These are phyloP conservation scores for Samia ricini DNA, from an alignment of 1,140 invertebrate genomes.

Conservation along the genomic window DNA sequence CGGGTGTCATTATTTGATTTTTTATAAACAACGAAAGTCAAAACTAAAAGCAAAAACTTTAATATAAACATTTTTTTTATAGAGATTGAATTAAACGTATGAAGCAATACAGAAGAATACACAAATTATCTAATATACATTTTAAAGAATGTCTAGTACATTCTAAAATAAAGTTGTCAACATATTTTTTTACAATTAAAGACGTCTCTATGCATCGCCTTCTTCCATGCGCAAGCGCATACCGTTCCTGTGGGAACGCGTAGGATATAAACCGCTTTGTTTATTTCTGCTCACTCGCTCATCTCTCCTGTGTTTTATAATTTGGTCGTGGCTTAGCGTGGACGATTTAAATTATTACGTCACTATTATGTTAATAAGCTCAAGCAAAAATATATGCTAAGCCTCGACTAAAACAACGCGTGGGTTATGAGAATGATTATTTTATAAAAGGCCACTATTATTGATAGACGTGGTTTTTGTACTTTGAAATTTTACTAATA, in stretches of 20 bases:
- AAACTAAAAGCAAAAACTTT: no score
- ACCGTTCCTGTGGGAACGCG: slow-evolving; percentile 75
- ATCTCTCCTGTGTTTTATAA: slow-evolving; percentile 77
- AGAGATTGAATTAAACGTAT: no score
- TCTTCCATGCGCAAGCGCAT: slow-evolving; percentile 45
- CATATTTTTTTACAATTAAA: no score
- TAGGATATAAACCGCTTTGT: slow-evolving; percentile 72
- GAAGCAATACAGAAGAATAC: no score
- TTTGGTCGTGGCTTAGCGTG: slow-evolving; percentile 38
- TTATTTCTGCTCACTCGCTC: slow-evolving; percentile 73
- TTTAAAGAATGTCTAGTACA: no score
- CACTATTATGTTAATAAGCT: neutral
- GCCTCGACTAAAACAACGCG: neutral
- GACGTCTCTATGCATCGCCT: slow-evolving; percentile 27
- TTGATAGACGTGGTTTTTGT: neutral
- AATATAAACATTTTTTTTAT: no score
- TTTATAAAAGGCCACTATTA: neutral
- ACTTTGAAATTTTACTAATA: neutral
- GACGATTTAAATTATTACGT: slow-evolving; percentile 8
- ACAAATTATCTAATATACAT: no score
- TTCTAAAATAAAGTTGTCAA: no score
- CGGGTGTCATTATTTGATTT: no score
- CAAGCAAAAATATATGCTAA: neutral
- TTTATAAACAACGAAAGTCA: no score
- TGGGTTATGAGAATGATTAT: neutral